These are phyloP conservation scores for Lasiurus borealis DNA, from an alignment of 2,113 vertebrate species.

Conservation along the genomic window DNA sequence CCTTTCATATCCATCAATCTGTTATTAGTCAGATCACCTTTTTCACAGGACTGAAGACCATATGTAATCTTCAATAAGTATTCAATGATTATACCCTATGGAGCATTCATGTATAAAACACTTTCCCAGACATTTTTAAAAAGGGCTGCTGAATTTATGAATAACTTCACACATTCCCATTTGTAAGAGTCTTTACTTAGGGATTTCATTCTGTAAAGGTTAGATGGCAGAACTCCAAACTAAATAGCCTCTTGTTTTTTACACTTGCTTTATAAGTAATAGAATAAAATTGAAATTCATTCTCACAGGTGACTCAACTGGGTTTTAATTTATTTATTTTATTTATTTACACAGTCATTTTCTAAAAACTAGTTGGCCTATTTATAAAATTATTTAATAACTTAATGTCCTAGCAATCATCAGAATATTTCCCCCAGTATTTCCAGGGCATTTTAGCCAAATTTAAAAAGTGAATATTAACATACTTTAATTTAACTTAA, in stretches of 20 bases:
- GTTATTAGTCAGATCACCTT: not conserved
- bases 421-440: not conserved
- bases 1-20: not conserved
- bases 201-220: not conserved
- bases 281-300: not conserved
- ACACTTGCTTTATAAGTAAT: not conserved
- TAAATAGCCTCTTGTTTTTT: not conserved
- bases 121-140: conserved; percentile 5
- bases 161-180: not conserved
- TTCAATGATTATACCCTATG: not conserved
- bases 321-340: not conserved
- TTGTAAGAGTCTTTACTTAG: not conserved
- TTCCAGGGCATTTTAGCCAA: not conserved
- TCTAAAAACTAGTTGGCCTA: not conserved
- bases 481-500: not conserved
- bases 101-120: not conserved
- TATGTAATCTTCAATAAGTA: conserved; percentile 7
- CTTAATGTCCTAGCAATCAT: not conserved
- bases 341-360: conserved; percentile 24
- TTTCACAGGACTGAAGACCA: not conserved
- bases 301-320: not conserved
- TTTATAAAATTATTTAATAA: conserved; percentile 2
- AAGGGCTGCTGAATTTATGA: conserved; percentile 12
- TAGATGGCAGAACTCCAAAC: not conserved
- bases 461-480: conserved; percentile 28